Percentiles rank a stretch among this genome's conserved stretches.
Conservation (phyloP, 2,113 vertebrate species). For the Xiphophorus hellerii region DNA sequence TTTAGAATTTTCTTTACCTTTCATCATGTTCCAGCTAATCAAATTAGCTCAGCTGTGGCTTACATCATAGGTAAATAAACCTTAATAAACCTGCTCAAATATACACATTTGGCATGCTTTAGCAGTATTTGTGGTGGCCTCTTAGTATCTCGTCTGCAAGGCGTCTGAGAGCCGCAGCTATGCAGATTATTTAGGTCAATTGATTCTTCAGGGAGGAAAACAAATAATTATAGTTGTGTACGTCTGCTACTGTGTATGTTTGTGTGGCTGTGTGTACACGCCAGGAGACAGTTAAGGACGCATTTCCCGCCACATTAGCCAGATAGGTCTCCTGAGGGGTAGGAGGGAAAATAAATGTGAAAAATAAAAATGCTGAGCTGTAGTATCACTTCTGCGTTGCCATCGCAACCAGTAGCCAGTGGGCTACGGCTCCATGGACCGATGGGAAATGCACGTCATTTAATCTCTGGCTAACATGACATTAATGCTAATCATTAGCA, state of each 20-base stretch:
- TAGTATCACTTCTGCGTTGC: constrained; percentile 73
- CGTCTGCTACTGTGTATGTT: constrained; percentile 23
- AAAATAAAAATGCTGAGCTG: constrained; percentile 44
- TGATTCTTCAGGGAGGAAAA: constrained; percentile 63
- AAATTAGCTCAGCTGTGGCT: background rate
- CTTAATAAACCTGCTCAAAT: background rate
- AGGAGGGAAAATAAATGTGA: constrained; percentile 20
- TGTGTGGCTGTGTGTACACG: constrained; percentile 18
- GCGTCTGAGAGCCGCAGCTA: constrained; percentile 38
- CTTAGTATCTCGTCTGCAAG: constrained; percentile 45
- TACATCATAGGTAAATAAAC: constrained; percentile 5
- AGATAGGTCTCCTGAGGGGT: constrained; percentile 71
- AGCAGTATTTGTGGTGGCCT: constrained; percentile 7
- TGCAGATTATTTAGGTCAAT: constrained; percentile 67
- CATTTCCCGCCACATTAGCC: constrained; percentile 77
- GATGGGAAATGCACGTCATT: constrained; percentile 65
- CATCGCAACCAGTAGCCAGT: constrained; percentile 72
- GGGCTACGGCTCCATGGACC: constrained; percentile 50
- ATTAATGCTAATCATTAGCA: constrained; percentile 30
- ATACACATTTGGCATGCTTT: constrained; percentile 10
- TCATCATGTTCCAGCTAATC: constrained; percentile 6
- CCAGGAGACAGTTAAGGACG: constrained; percentile 68
- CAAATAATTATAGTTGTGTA: constrained; percentile 45
- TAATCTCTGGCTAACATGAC: constrained; percentile 45
- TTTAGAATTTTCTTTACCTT: background rate